Percentiles rank a stretch among this genome's conserved stretches.
phyloP scores from a whole-genome alignment of 30 jellyfish, hydroid and myxozoan genomes.

The Nemopilema nomurai region DNA sequence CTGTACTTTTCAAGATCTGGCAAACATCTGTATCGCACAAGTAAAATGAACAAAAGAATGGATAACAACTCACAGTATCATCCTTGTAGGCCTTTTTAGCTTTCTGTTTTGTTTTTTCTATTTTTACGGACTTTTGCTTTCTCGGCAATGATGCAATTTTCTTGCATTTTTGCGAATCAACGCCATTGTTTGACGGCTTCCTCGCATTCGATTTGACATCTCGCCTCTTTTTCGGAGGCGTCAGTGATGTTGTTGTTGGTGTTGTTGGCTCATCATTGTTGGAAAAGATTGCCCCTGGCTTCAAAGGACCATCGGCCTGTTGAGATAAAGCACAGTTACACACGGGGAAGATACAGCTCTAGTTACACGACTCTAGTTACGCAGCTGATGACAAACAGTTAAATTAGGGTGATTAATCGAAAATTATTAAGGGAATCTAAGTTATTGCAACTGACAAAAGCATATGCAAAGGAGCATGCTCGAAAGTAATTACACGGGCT shows the following conservation, averaged over 20 bases:
- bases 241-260: not conserved
- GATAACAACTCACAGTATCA: slow-evolving; percentile 38
- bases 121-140: slow-evolving; percentile 40
- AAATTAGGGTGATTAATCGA: not conserved
- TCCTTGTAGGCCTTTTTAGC: slow-evolving; percentile 29
- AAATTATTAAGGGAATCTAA: not conserved
- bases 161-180: slow-evolving; percentile 9
- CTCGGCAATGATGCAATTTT: slow-evolving; percentile 28
- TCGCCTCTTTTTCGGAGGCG: slow-evolving; percentile 45
- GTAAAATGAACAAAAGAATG: too few species aligned
- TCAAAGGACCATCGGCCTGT: slow-evolving; percentile 71
- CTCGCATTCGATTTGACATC: slow-evolving; percentile 10
- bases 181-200: slow-evolving; percentile 6
- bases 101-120: slow-evolving; percentile 26
- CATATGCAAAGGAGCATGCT: not conserved
- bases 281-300: slow-evolving; percentile 64
- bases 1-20: too few species aligned
- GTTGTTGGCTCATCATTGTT: slow-evolving; percentile 10
- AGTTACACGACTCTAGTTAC: not conserved
- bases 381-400: too few species aligned
- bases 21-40: too few species aligned
- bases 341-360: not conserved
- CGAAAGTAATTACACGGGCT: not conserved
- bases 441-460: not conserved
- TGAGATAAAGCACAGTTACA: not conserved